Evolutionary conservation across 2,113 vertebrate species (phyloP).

Genomic region (Meriones unguiculatus): DNA sequence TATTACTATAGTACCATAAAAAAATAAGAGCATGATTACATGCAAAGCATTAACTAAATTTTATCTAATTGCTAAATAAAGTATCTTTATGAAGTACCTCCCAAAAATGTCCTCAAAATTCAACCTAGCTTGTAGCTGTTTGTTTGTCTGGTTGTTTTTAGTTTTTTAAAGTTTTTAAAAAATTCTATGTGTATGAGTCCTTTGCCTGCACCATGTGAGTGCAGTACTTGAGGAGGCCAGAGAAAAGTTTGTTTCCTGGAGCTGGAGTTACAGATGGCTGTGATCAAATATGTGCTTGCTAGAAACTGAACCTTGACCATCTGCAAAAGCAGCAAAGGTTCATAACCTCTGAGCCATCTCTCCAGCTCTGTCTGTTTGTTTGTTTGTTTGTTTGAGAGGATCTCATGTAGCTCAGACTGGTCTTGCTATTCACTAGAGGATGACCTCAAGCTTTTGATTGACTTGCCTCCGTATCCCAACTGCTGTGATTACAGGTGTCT

Average conservation of each 20-base stretch:
- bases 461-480: neutral
- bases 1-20: neutral
- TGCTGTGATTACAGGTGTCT: neutral
- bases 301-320: neutral
- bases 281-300: neutral
- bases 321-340: neutral
- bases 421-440: neutral
- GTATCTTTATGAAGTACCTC: neutral
- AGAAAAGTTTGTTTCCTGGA: neutral
- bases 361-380: neutral
- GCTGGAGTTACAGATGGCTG: neutral
- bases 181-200: neutral
- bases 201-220: neutral
- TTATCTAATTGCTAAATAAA: constrained; percentile 16
- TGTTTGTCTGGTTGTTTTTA: neutral
- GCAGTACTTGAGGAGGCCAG: neutral
- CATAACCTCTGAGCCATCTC: neutral
- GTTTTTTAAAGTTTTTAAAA: neutral
- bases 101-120: constrained; percentile 3
- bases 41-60: neutral
- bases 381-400: neutral
- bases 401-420: neutral
- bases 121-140: neutral
- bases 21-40: neutral
- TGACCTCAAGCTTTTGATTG: neutral